Conservation (phyloP, 2,797 vertebrate species). For the Sylvilagus floridanus region DNA sequence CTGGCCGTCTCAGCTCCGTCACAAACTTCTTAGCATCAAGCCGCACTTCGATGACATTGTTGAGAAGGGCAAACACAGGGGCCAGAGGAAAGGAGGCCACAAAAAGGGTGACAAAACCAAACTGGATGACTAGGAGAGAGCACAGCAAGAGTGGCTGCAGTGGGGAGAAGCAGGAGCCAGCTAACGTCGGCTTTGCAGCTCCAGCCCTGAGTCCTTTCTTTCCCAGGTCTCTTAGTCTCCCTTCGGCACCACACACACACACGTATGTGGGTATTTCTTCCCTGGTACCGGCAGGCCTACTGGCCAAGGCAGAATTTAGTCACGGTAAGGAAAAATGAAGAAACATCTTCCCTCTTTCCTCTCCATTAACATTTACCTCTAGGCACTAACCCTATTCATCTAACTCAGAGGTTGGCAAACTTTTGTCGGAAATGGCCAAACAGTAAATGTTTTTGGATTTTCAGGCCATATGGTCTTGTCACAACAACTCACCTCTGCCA, state of each 20-base stretch:
- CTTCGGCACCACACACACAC: not conserved
- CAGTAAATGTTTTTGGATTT: not conserved
- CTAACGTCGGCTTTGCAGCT: fast-evolving
- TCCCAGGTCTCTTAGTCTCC: not conserved
- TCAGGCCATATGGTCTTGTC: not conserved
- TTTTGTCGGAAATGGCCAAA: not conserved
- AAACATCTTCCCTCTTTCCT: not conserved
- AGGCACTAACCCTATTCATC: not conserved
- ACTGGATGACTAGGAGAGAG: constrained; percentile 94
- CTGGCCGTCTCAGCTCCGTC: constrained; percentile 94
- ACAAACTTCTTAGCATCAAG: constrained; percentile 98
- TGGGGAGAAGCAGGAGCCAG: not conserved
- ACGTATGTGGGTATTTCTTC: not conserved
- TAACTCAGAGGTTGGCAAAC: not conserved
- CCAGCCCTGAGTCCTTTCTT: not conserved
- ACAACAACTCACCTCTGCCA: not conserved
- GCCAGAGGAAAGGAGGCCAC: constrained; percentile 98
- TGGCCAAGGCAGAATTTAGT: not conserved
- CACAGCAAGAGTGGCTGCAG: fast-evolving
- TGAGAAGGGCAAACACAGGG: constrained; percentile 96
- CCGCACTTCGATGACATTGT: constrained; percentile 97
- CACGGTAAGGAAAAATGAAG: no score
- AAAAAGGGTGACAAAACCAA: constrained; percentile 97
- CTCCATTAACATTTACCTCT: not conserved
- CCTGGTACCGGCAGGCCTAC: not conserved